phyloP scores from a whole-genome alignment of 2,113 vertebrate species.

The Pithys albifrons region DNA sequence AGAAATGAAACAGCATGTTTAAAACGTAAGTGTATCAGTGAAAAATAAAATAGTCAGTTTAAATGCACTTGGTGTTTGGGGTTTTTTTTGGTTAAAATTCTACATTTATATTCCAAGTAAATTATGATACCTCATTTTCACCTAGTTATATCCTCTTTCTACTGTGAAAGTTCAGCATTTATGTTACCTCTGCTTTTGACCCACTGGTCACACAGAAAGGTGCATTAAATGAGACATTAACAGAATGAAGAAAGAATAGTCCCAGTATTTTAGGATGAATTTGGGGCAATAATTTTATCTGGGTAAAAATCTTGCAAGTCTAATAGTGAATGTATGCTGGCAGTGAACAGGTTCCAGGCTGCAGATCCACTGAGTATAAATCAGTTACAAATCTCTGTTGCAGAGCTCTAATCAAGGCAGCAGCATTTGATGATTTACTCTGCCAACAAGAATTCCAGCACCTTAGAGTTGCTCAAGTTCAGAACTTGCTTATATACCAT shows the following conservation, averaged over 20 bases:
- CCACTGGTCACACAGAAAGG: background rate
- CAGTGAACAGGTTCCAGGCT: background rate
- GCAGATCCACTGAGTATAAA: background rate
- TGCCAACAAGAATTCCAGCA: background rate
- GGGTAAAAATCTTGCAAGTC: background rate
- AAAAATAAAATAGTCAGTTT: background rate
- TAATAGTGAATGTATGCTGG: background rate
- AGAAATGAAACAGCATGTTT: background rate
- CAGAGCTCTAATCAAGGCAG: background rate
- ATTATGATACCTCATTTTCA: background rate
- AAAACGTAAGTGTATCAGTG: background rate
- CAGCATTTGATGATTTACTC: background rate
- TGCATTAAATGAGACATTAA: background rate
- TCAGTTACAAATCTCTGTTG: background rate
- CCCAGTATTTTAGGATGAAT: background rate
- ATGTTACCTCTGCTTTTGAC: background rate
- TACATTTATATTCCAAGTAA: background rate
- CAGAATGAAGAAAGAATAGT: background rate
- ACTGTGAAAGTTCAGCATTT: background rate
- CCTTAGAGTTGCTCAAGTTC: background rate
- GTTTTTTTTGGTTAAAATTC: background rate
- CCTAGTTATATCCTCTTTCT: background rate
- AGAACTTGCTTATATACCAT: background rate
- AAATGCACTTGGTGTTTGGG: background rate
- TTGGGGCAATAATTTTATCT: background rate